Evolutionary conservation across 2,888 invertebrate species (phyloP).

Genomic region (Melanostoma mellinum): DNA sequence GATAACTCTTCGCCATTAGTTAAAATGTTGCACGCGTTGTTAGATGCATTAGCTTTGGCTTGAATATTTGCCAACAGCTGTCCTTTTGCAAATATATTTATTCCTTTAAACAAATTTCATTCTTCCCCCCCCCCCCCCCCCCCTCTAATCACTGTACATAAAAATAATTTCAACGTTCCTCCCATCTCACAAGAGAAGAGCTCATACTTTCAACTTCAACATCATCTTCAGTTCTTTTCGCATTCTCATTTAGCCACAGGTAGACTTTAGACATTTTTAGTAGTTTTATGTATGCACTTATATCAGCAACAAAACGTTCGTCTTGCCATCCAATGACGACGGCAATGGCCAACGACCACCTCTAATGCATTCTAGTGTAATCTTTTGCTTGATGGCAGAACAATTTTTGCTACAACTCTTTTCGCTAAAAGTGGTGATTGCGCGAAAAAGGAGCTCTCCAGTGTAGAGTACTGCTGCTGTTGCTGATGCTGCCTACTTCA

Average conservation of each 20-base stretch:
- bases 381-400: slow-evolving; percentile 56
- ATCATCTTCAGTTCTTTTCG: slow-evolving; percentile 16
- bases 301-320: slow-evolving; percentile 47
- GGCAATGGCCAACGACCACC: slow-evolving; percentile 61
- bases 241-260: slow-evolving; percentile 40
- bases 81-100: slow-evolving; percentile 16
- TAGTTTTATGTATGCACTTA: slow-evolving; percentile 55
- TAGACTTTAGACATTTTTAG: slow-evolving; percentile 41
- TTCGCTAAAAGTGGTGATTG: slow-evolving; percentile 47
- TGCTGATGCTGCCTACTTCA: slow-evolving; percentile 33
- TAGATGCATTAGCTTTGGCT: slow-evolving; percentile 11
- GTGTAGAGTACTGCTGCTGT: slow-evolving; percentile 23
- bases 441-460: slow-evolving; percentile 25
- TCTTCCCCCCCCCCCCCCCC: slow-evolving; percentile 15
- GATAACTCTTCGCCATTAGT: slow-evolving; percentile 17
- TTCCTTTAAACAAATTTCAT: slow-evolving; percentile 28
- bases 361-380: slow-evolving; percentile 69
- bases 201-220: slow-evolving; percentile 17
- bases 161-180: slow-evolving; percentile 65
- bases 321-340: slow-evolving; percentile 42
- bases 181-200: slow-evolving; percentile 31
- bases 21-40: slow-evolving; percentile 14
- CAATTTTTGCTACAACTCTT: slow-evolving; percentile 60
- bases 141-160: slow-evolving; percentile 59
- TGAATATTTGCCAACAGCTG: slow-evolving; percentile 60